These are phyloP conservation scores for Tetranychus piercei DNA, from an alignment of 2,888 invertebrate species.

Conservation along the genomic window DNA sequence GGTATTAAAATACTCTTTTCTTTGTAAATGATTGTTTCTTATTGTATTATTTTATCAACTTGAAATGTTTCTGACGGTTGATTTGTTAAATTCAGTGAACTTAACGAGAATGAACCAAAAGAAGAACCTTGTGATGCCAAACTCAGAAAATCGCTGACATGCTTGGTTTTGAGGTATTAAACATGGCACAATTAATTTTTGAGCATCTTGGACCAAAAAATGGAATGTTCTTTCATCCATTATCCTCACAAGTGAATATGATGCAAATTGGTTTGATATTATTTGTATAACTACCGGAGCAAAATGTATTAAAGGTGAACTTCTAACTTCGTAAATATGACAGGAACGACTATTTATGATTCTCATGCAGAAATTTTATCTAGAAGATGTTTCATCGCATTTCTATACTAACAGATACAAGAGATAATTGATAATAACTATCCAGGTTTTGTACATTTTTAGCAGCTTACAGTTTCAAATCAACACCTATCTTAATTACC, in stretches of 20 bases:
- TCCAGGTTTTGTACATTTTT: conserved; percentile 25
- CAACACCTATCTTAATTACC: no score
- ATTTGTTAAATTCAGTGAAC: conserved; percentile 10
- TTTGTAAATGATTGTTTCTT: no score
- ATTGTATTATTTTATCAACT: background rate
- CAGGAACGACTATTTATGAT: conserved; percentile 73
- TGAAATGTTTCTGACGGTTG: background rate
- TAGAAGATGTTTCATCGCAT: conserved; percentile 47
- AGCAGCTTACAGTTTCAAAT: no score
- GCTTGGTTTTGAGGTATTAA: conserved; percentile 30
- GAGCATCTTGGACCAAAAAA: conserved; percentile 29
- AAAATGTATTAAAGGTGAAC: conserved; percentile 82
- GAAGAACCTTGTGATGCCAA: background rate
- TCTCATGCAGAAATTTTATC: conserved; percentile 92
- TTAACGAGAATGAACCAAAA: background rate
- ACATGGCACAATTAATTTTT: conserved; percentile 32
- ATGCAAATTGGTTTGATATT: conserved; percentile 33
- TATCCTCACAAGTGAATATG: conserved; percentile 53
- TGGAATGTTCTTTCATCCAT: conserved; percentile 89
- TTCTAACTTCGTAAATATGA: conserved; percentile 54
- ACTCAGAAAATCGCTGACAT: conserved; percentile 30
- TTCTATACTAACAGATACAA: conserved; percentile 39
- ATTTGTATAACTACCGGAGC: conserved; percentile 72
- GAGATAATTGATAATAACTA: conserved; percentile 43
- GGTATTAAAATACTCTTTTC: no score